A percentile compares a stretch with the other conserved stretches of the same genome.
phyloP scores from a whole-genome alignment of 2,888 invertebrate species.

The Stenchaetothrips biformis region DNA sequence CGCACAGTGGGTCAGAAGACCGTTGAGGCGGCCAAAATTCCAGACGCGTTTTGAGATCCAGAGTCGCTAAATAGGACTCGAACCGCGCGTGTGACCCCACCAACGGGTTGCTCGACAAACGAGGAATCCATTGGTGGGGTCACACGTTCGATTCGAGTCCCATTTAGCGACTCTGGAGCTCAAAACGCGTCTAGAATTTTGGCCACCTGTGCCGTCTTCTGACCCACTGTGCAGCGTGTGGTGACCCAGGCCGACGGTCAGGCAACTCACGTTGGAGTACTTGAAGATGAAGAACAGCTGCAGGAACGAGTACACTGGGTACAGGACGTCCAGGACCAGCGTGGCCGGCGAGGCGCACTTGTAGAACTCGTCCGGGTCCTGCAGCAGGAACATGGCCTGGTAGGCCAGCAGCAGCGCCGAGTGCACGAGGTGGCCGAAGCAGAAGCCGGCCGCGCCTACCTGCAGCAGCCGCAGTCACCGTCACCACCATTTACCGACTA shows the following conservation, averaged over 20 bases:
- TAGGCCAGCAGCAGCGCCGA: conserved; percentile 64
- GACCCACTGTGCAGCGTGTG: too few relatives aligned
- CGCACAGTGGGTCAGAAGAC: too few relatives aligned
- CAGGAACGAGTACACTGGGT: conserved; percentile 67
- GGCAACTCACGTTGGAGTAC: conserved; percentile 65
- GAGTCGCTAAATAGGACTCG: too few relatives aligned
- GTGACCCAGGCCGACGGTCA: not conserved
- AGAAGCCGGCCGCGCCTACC: conserved; percentile 56
- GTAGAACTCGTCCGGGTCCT: conserved; percentile 52
- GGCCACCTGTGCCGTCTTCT: not conserved
- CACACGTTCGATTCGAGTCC: too few relatives aligned
- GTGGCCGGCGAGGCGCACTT: conserved; percentile 58
- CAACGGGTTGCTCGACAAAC: too few relatives aligned
- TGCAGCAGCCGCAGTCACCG: too few relatives aligned
- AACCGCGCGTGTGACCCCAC: too few relatives aligned
- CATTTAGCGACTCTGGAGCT: too few relatives aligned
- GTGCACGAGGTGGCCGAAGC: conserved; percentile 72
- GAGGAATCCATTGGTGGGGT: too few relatives aligned
- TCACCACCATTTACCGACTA: too few relatives aligned
- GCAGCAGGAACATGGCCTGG: conserved; percentile 57
- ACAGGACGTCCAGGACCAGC: conserved; percentile 61
- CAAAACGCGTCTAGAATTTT: not conserved
- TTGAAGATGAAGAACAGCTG: conserved; percentile 76
- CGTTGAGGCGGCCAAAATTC: too few relatives aligned
- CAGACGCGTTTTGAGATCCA: too few relatives aligned